Percentiles rank a stretch among this genome's conserved stretches.
Conservation (phyloP, 1,140 invertebrate genomes). For the Pectinophora gossypiella region DNA sequence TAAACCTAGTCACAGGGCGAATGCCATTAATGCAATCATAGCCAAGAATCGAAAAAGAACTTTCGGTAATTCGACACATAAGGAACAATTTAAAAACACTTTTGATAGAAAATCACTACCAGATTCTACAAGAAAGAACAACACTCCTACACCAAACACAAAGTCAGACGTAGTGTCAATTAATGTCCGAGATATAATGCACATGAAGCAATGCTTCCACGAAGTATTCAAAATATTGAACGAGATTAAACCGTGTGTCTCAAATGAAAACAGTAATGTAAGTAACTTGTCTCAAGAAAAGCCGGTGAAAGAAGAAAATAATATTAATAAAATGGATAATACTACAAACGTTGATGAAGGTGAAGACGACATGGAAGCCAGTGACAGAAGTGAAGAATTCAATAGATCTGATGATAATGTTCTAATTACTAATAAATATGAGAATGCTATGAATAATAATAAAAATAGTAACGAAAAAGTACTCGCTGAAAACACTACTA, state of each 20-base stretch:
- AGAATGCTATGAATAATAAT: constrained; percentile 4
- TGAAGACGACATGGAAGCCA: background rate
- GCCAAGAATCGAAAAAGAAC: constrained; percentile 26
- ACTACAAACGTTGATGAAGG: background rate
- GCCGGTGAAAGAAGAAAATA: background rate
- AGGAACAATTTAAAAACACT: background rate
- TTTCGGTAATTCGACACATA: constrained; percentile 8
- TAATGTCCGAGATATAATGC: constrained; percentile 24
- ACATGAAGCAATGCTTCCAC: constrained; percentile 33
- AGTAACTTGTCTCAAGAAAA: background rate
- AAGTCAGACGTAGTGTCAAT: constrained; percentile 11
- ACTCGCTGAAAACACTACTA: constrained; percentile 6
- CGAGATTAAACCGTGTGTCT: constrained; percentile 18
- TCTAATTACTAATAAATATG: constrained; percentile 49
- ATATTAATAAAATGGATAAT: too few species aligned
- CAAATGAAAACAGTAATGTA: background rate
- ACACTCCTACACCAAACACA: constrained; percentile 18
- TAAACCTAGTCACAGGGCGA: constrained; percentile 31
- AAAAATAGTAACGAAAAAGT: background rate
- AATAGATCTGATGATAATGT: constrained; percentile 49
- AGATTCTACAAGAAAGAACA: constrained; percentile 34
- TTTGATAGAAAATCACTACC: constrained; percentile 25
- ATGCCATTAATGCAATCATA: constrained; percentile 24
- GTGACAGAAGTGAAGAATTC: constrained; percentile 28
- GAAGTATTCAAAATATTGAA: constrained; percentile 33